These are phyloP conservation scores for Psephotus haematonotus DNA, from an alignment of 2,113 vertebrate species.

Conservation along the genomic window DNA sequence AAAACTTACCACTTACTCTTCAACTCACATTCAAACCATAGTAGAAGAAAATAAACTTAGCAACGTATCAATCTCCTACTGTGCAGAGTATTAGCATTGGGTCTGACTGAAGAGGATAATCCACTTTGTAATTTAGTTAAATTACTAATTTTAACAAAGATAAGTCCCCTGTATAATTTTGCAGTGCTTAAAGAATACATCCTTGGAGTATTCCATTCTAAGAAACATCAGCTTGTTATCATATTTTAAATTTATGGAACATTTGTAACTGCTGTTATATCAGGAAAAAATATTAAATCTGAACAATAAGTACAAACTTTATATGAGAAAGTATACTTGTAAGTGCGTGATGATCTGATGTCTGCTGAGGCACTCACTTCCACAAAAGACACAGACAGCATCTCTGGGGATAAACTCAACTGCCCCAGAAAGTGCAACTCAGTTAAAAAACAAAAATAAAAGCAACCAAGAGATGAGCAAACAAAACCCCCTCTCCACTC, in stretches of 20 bases:
- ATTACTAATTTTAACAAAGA: slow-evolving; percentile 72
- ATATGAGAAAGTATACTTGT: slow-evolving; percentile 63
- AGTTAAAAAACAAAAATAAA: slow-evolving; percentile 37
- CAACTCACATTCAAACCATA: not conserved
- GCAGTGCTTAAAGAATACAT: slow-evolving; percentile 69
- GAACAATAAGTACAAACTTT: slow-evolving; percentile 62
- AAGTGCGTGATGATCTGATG: slow-evolving; percentile 39
- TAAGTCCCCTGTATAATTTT: slow-evolving; percentile 68
- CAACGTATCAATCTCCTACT: slow-evolving; percentile 58
- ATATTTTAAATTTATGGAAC: slow-evolving; percentile 73
- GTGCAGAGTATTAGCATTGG: slow-evolving; percentile 59
- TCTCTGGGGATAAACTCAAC: slow-evolving; percentile 29
- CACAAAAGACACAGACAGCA: slow-evolving; percentile 48
- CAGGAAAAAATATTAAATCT: slow-evolving; percentile 71
- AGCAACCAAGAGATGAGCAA: slow-evolving; percentile 28
- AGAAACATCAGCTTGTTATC: slow-evolving; percentile 59
- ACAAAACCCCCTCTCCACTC: not conserved
- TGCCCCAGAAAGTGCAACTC: slow-evolving; percentile 40
- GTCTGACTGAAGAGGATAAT: slow-evolving; percentile 61
- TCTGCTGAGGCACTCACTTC: slow-evolving; percentile 31
- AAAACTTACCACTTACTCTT: not conserved
- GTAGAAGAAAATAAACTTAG: slow-evolving; percentile 61
- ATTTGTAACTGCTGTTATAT: slow-evolving; percentile 67
- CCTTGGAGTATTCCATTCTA: slow-evolving; percentile 62
- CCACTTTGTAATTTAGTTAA: slow-evolving; percentile 75